phyloP scores from a whole-genome alignment of 2,888 invertebrate species.

The Leucophenga montana region DNA sequence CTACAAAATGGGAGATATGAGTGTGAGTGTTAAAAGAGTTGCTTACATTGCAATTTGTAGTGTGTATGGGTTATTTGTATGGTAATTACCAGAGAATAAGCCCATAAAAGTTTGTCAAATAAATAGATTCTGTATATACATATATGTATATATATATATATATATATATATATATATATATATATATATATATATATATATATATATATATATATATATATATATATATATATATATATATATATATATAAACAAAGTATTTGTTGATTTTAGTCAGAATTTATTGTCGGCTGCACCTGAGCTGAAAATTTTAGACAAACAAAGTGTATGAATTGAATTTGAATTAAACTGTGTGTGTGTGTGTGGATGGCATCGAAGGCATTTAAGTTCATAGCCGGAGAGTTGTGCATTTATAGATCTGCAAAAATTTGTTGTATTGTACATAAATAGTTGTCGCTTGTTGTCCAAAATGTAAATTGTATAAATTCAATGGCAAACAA shows the following conservation, averaged over 20 bases:
- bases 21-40: background rate
- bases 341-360: background rate
- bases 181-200: no score
- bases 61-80: background rate
- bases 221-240: no score
- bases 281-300: constrained; percentile 60
- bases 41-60: constrained; percentile 17
- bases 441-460: background rate
- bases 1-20: background rate
- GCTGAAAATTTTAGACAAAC: constrained; percentile 36
- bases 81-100: constrained; percentile 16
- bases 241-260: no score
- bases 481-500: constrained; percentile 62
- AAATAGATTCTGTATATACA: background rate
- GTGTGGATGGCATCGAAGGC: constrained; percentile 33
- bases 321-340: background rate
- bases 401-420: constrained; percentile 27
- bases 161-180: no score
- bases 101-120: no score
- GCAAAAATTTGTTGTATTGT: background rate
- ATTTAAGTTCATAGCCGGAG: constrained; percentile 39
- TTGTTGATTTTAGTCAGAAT: constrained; percentile 59
- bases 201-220: no score
- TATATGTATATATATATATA: constrained; percentile 33
- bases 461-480: constrained; percentile 44